A percentile compares a stretch with the other conserved stretches of the same genome.
Evolutionary conservation across 2,113 vertebrate genomes (phyloP).

Genomic region (Brachyhypopomus occidentalis): DNA sequence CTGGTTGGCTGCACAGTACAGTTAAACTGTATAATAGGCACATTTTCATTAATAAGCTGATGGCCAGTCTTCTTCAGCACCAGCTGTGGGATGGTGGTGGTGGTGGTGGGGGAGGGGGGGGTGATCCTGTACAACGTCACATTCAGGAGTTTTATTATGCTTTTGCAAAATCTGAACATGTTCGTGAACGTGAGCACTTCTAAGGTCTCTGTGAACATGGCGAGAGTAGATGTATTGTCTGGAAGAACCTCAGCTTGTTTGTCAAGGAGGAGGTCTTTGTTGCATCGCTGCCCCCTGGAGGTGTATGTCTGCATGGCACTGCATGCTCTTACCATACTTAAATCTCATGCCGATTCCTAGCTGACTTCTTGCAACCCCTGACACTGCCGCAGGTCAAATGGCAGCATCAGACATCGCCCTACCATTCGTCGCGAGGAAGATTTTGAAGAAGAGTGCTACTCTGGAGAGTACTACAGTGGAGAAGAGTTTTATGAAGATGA

Average conservation of each 20-base stretch:
- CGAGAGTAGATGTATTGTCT: slow-evolving; percentile 40
- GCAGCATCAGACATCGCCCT: slow-evolving; percentile 81
- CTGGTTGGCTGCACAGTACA: slow-evolving; percentile 10
- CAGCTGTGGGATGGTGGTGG: slow-evolving; percentile 15
- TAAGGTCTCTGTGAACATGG: background rate
- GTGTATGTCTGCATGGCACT: slow-evolving; percentile 71
- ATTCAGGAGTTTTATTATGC: background rate
- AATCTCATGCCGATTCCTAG: background rate
- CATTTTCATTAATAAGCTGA: background rate
- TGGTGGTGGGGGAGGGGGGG: background rate
- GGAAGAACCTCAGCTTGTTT: slow-evolving; percentile 37
- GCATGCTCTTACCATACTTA: slow-evolving; percentile 53
- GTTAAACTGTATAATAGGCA: background rate
- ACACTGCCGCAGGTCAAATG: slow-evolving; percentile 79
- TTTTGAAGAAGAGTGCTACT: slow-evolving; percentile 81
- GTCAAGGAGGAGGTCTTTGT: slow-evolving; percentile 18
- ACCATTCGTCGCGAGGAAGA: slow-evolving; percentile 90
- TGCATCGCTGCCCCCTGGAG: slow-evolving; percentile 61
- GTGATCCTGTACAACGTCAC: background rate
- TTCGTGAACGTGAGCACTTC: background rate
- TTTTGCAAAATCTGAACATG: background rate
- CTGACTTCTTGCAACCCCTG: slow-evolving; percentile 37
- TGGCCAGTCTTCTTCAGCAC: background rate
- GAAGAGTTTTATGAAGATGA: slow-evolving; percentile 94
- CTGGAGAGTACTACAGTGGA: slow-evolving; percentile 92